Evolutionary conservation across 2,797 vertebrate species (phyloP), one percentile per base, ranked within the genome.

Genomic region (Anniella stebbinsi): DNA sequence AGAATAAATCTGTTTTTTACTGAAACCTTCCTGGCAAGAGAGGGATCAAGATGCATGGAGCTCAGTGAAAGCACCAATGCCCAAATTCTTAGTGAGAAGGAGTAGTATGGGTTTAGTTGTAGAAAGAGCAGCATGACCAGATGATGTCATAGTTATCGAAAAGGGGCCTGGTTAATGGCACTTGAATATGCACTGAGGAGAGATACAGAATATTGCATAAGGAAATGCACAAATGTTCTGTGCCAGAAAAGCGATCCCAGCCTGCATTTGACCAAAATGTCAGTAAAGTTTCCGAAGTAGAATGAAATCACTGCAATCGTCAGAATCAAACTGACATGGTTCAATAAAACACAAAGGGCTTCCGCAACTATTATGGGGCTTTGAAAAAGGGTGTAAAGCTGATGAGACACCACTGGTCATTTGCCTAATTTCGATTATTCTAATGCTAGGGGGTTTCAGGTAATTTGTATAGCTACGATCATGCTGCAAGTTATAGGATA

Each of bases 1-100:
- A 91, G 77, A 13, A 86, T 90, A 45, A 82, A 94, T 86, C 86
- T 91, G n/a, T 81, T 70, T 86, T 93, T 69, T 73, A 33, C 45
- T 21, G 13, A 81, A 81, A 86, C 33, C 38, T 86, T 73, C 77
- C 45, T 80, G 69, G 41, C 69, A 57, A 75, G 13, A 75, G 13
- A 75, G 77, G 77, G 38, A 90, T 90, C 57, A 75, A 75, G 75
- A 75, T 84, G 23, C 15, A 25, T 89, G 17, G 51, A 67, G 41
- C 23, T 83, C 63, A 84, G 51, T 84, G 45, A 84, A 76, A 89
- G 41, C 54, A n/a, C 54, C 25, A 23, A 30, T 84, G 33, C 8
- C 60, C 30, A 67, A 48, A 23, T 80, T 28, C 33, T 54, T 77
- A 66, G 57, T 36, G n/a, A 30, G 8, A 38, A 30, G 84, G 67